A percentile compares a stretch with the other conserved stretches of the same genome.
Evolutionary conservation across 2,113 vertebrate species (phyloP).

Genomic region (Ploceus nigricollis): DNA sequence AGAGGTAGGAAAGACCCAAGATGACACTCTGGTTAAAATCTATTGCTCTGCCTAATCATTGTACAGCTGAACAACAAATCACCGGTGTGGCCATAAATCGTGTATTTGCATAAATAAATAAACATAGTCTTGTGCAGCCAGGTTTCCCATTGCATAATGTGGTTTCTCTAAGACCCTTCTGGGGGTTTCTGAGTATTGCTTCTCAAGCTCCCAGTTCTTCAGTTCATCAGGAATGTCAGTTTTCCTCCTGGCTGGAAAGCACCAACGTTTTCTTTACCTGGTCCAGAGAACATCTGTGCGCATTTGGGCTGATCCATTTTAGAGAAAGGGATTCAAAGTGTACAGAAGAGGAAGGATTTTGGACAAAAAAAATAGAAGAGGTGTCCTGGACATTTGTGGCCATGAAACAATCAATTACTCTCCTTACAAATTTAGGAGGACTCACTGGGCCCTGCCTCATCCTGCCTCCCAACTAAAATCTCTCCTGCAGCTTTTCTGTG

Average conservation of each 20-base stretch:
- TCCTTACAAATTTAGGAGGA: background rate
- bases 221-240: background rate
- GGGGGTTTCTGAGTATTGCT: background rate
- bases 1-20: slow-evolving; percentile 7
- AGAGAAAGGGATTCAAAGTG: background rate
- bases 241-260: background rate
- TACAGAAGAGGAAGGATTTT: background rate
- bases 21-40: slow-evolving; percentile 32
- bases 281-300: background rate
- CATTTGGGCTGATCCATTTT: background rate
- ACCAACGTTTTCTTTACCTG: background rate
- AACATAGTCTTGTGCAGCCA: background rate
- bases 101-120: slow-evolving; percentile 43
- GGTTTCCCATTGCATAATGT: background rate
- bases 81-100: slow-evolving; percentile 20
- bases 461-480: background rate
- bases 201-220: background rate
- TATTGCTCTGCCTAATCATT: slow-evolving; percentile 19
- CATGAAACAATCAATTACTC: background rate
- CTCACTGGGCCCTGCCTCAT: background rate
- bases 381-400: background rate
- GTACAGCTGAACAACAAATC: background rate
- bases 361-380: background rate
- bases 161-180: background rate
- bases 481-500: background rate